phyloP scores from a whole-genome alignment of 1,140 invertebrate species.

The Leptonema lineaticorne region DNA sequence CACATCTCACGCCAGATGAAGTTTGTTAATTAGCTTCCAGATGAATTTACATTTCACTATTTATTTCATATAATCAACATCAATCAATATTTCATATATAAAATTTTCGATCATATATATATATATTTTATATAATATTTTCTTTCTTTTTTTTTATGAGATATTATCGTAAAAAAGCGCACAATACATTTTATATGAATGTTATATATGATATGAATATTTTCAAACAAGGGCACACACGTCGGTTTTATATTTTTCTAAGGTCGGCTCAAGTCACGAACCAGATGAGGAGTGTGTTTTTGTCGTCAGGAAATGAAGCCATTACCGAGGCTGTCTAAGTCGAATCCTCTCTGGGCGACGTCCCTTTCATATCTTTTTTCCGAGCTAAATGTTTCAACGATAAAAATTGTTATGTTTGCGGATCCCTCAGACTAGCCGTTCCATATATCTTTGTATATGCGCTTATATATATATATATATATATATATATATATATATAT shows the following conservation, averaged over 20 bases:
- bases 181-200: no score
- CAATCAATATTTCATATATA: no score
- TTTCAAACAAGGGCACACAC: not conserved
- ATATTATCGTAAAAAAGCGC: no score
- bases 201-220: no score
- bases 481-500: not conserved
- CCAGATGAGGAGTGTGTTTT: slow-evolving; percentile 30
- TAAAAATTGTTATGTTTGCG: slow-evolving; percentile 19
- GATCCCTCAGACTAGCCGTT: not conserved
- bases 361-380: slow-evolving; percentile 15
- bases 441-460: not conserved
- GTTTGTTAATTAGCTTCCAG: no score
- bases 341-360: slow-evolving; percentile 21
- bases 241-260: slow-evolving; percentile 9
- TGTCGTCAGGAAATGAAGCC: slow-evolving; percentile 39
- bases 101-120: no score
- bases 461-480: not conserved
- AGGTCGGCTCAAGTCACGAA: slow-evolving; percentile 15
- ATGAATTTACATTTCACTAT: no score
- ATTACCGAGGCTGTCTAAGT: slow-evolving; percentile 36
- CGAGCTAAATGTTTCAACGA: slow-evolving; percentile 21
- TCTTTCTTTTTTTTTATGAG: no score
- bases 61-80: no score
- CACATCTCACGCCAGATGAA: no score
- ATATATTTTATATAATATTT: no score